A percentile compares a stretch with the other conserved stretches of the same genome.
Evolutionary conservation across 2,113 vertebrate genomes (phyloP).

Genomic region (Struthidea cinerea): DNA sequence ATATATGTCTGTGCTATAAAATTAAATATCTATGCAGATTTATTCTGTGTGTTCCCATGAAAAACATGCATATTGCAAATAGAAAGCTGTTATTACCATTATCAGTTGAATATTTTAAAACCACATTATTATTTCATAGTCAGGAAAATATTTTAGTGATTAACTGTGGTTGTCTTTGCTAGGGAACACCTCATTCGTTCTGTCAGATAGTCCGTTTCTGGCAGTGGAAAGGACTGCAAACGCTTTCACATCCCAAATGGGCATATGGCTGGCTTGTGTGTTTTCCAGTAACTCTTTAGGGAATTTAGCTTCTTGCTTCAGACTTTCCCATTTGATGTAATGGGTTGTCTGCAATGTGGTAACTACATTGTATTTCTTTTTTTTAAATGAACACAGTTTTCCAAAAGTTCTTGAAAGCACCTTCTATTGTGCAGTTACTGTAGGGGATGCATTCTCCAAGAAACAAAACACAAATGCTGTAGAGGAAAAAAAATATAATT

Average conservation of each 20-base stretch:
- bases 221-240: neutral
- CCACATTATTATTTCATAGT: constrained; percentile 51
- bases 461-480: neutral
- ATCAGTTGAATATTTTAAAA: constrained; percentile 42
- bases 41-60: neutral
- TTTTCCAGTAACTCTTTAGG: constrained; percentile 31
- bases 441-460: neutral
- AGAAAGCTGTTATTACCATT: neutral
- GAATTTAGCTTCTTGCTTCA: constrained; percentile 33
- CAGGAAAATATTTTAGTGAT: constrained; percentile 68
- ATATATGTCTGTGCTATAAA: neutral
- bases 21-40: neutral
- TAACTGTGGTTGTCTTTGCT: constrained; percentile 63
- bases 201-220: constrained; percentile 31
- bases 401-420: neutral
- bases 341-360: neutral
- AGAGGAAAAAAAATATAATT: neutral
- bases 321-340: constrained; percentile 57
- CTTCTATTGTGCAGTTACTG: neutral
- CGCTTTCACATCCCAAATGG: neutral
- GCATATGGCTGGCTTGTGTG: neutral
- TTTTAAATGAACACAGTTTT: neutral
- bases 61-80: neutral
- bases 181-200: constrained; percentile 33
- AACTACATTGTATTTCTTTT: neutral